A percentile compares a stretch with the other conserved stretches of the same genome.
phyloP scores from a whole-genome alignment of 2,797 vertebrate genomes.

The Dryobates pubescens region DNA sequence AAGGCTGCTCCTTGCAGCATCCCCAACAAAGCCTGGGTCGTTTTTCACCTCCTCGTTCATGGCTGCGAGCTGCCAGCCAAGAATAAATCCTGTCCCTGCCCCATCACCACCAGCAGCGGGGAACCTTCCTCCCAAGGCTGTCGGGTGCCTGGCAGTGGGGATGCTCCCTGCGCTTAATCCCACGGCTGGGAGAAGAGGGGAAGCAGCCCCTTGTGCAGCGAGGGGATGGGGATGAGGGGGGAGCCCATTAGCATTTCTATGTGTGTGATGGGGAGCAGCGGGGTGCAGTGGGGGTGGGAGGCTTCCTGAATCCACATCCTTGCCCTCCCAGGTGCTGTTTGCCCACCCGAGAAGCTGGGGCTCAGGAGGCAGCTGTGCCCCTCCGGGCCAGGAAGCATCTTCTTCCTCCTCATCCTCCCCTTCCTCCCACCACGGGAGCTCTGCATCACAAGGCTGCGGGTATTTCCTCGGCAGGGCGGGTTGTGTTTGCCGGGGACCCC shows the following conservation, averaged over 20 bases:
- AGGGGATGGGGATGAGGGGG: neutral
- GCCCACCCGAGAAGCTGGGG: constrained; percentile 89
- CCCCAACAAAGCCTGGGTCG: neutral
- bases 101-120: neutral
- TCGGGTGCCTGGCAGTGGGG: neutral
- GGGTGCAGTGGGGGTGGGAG: constrained; percentile 63
- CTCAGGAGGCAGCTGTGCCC: constrained; percentile 82
- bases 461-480: constrained; percentile 86
- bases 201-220: neutral
- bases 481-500: constrained; percentile 89
- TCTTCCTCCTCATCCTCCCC: constrained; percentile 49
- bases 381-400: constrained; percentile 84
- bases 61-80: neutral
- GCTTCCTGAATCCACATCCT: constrained; percentile 86
- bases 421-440: constrained; percentile 74
- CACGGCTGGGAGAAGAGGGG: neutral
- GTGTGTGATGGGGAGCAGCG: constrained; percentile 47
- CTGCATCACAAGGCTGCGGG: constrained; percentile 85
- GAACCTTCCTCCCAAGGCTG: constrained; percentile 16
- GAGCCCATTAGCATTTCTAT: constrained; percentile 49
- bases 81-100: constrained; percentile 19
- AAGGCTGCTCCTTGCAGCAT: neutral
- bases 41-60: neutral
- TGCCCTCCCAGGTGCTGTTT: constrained; percentile 91
- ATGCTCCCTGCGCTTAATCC: neutral